Evolutionary conservation across 2,797 vertebrate species (phyloP).

Genomic region (Enteromius thamalakanensis): DNA sequence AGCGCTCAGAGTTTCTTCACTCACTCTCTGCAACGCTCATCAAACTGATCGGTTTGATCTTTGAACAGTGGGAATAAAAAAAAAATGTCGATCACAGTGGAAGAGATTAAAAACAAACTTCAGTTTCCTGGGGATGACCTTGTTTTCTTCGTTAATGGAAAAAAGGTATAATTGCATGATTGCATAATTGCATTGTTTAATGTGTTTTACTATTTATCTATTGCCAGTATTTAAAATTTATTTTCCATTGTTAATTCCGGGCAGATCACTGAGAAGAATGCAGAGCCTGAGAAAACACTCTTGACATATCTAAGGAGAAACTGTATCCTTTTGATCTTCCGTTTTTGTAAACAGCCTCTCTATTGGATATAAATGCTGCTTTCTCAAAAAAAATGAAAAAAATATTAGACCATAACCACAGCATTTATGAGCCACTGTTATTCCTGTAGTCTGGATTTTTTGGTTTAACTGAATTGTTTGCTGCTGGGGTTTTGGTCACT

Average conservation of each 20-base stretch:
- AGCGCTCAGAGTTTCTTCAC: background rate
- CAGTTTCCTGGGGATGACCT: conserved; percentile 50
- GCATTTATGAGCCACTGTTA: background rate
- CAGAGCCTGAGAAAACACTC: conserved; percentile 89
- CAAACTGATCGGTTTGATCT: background rate
- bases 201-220: background rate
- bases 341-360: background rate
- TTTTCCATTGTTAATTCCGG: background rate
- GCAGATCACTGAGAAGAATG: conserved; percentile 87
- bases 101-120: conserved; percentile 26
- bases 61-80: conserved; percentile 22
- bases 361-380: background rate
- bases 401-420: background rate
- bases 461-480: background rate
- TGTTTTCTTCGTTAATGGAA: conserved; percentile 66
- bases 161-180: conserved; percentile 55
- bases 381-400: background rate
- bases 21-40: background rate
- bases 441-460: background rate
- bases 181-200: background rate
- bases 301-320: conserved; percentile 87
- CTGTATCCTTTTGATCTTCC: conserved; percentile 73
- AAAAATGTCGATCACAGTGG: conserved; percentile 2
- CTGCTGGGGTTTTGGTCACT: background rate
- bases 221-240: background rate